Percentiles rank a stretch among this genome's conserved stretches.
phyloP scores from a whole-genome alignment of 2,888 invertebrate species.

The Lobophora halterata region DNA sequence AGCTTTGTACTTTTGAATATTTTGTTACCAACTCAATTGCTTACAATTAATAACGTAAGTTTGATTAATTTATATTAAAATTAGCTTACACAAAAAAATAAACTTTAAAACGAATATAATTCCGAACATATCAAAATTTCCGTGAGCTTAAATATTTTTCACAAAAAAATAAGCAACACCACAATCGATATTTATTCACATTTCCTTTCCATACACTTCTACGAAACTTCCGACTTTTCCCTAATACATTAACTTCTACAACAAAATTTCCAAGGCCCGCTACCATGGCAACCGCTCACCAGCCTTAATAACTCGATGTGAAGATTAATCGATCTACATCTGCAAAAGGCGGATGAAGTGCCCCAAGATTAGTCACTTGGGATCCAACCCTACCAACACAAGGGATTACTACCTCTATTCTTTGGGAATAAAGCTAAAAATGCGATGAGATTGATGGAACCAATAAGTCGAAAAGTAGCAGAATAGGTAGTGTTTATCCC shows the following conservation, averaged over 20 bases:
- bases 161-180: no score
- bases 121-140: no score
- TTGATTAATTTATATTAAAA: no score
- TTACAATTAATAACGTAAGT: no score
- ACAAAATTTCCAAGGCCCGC: constrained; percentile 31
- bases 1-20: no score
- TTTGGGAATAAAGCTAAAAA: constrained; percentile 29
- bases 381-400: constrained; percentile 44
- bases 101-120: no score
- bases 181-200: no score
- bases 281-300: constrained; percentile 56
- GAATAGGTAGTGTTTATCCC: constrained; percentile 24
- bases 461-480: constrained; percentile 37
- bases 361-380: constrained; percentile 70
- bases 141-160: no score
- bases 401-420: constrained; percentile 31
- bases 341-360: constrained; percentile 63
- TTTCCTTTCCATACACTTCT: no score
- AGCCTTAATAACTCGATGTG: constrained; percentile 59
- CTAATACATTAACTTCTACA: constrained; percentile 30
- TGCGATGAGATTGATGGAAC: constrained; percentile 15
- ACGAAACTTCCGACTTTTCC: constrained; percentile 20
- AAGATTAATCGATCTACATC: constrained; percentile 73
- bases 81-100: no score
- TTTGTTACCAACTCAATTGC: no score